phyloP scores from a whole-genome alignment of 2,888 invertebrate genomes.

The Branchipolynoe longqiensis region DNA sequence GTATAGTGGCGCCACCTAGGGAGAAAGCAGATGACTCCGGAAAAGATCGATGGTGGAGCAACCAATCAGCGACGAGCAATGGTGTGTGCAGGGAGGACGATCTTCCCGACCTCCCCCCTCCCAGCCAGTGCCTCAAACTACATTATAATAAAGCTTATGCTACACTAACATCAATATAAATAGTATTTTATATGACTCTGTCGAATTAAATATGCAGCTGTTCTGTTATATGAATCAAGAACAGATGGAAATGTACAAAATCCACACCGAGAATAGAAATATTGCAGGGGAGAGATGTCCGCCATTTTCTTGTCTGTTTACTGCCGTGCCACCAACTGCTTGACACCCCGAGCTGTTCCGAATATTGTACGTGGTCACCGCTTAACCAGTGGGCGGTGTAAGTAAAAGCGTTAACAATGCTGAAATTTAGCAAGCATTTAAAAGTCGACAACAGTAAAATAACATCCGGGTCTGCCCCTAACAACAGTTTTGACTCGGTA shows the following conservation, averaged over 20 bases:
- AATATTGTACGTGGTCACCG: background rate
- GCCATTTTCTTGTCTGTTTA: constrained; percentile 51
- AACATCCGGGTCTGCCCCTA: background rate
- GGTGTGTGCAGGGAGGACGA: background rate
- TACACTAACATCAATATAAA: background rate
- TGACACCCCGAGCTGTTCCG: constrained; percentile 58
- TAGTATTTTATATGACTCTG: background rate
- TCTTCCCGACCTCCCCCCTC: constrained; percentile 35
- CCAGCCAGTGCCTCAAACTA: background rate
- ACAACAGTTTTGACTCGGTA: background rate
- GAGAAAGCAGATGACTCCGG: background rate
- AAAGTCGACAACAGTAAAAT: background rate
- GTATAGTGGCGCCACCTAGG: too few relatives aligned
- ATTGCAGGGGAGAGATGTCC: constrained; percentile 34
- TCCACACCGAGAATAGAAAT: constrained; percentile 64
- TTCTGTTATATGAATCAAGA: background rate
- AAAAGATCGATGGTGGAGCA: background rate
- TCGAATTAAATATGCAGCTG: background rate
- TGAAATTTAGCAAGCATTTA: background rate
- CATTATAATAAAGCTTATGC: background rate
- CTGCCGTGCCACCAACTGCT: constrained; percentile 46
- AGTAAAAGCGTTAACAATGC: background rate
- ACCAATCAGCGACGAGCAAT: background rate
- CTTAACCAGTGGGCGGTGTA: background rate
- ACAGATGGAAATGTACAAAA: constrained; percentile 43